Conservation (phyloP, 2,797 vertebrate genomes). For the Adrianichthys oophorus region DNA sequence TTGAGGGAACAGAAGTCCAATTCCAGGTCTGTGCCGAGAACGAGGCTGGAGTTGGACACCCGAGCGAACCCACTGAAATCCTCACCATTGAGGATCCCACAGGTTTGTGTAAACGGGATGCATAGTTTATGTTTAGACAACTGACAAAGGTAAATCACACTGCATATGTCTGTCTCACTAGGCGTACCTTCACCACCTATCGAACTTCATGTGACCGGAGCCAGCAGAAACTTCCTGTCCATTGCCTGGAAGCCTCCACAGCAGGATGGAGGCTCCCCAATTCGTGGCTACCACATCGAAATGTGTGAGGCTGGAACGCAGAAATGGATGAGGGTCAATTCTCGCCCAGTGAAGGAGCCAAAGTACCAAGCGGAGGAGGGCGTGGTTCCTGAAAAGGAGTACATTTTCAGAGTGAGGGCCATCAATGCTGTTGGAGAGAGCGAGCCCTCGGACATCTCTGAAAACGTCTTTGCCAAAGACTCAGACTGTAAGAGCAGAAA, state of each 20-base stretch:
- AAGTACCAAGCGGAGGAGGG: constrained; percentile 93
- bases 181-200: constrained; percentile 91
- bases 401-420: constrained; percentile 92
- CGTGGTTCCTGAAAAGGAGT: constrained; percentile 92
- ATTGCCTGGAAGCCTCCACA: constrained; percentile 94
- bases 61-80: constrained; percentile 95
- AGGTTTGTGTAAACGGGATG: constrained; percentile 63
- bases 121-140: background rate
- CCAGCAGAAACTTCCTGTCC: constrained; percentile 87
- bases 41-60: constrained; percentile 93
- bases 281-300: constrained; percentile 93
- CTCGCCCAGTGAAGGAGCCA: constrained; percentile 94
- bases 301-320: constrained; percentile 94
- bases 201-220: constrained; percentile 91
- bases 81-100: constrained; percentile 91
- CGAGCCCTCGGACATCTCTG: constrained; percentile 96
- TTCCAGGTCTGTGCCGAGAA: constrained; percentile 96
- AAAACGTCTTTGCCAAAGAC: constrained; percentile 94
- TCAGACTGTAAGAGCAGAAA: constrained; percentile 84
- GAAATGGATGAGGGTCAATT: constrained; percentile 98
- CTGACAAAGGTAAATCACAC: too few species aligned
- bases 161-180: constrained; percentile 21
- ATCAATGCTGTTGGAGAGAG: constrained; percentile 91
- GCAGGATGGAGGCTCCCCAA: constrained; percentile 89
- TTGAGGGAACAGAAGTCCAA: constrained; percentile 96